Conservation (phyloP, 2,113 vertebrate genomes). For the Cariama cristata region DNA sequence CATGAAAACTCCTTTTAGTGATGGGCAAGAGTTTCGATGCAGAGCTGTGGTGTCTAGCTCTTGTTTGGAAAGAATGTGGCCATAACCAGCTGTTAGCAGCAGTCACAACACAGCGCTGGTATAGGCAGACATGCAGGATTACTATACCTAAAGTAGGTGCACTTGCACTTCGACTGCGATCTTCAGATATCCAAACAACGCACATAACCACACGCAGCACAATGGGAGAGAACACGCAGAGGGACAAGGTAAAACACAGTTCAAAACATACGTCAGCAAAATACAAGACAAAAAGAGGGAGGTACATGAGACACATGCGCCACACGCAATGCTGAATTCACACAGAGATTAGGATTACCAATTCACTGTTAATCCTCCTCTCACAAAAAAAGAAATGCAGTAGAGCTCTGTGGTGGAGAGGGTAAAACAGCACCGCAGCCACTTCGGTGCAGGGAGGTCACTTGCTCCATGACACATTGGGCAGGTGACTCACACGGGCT, state of each 20-base stretch:
- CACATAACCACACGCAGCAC: constrained; percentile 82
- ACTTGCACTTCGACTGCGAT: constrained; percentile 94
- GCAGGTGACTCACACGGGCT: background rate
- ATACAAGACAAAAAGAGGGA: constrained; percentile 29
- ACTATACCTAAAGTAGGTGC: constrained; percentile 94
- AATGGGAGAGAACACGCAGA: constrained; percentile 78
- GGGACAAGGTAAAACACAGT: constrained; percentile 81
- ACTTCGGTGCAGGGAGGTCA: background rate
- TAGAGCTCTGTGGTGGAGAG: background rate
- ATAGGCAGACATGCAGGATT: constrained; percentile 75
- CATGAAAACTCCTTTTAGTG: background rate
- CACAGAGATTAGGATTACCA: background rate
- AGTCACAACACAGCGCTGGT: constrained; percentile 22
- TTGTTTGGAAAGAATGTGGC: background rate
- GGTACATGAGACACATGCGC: background rate
- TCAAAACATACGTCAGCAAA: constrained; percentile 44
- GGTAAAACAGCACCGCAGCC: background rate
- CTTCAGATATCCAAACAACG: constrained; percentile 88
- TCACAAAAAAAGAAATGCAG: background rate
- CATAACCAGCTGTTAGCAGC: constrained; percentile 43
- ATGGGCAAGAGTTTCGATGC: background rate
- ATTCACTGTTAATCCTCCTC: background rate
- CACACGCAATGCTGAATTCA: background rate
- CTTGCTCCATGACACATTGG: background rate
- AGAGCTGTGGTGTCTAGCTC: background rate